These are phyloP conservation scores for Archaeoteleia sp. DNA, from an alignment of 2,888 invertebrate genomes.

Conservation along the genomic window DNA sequence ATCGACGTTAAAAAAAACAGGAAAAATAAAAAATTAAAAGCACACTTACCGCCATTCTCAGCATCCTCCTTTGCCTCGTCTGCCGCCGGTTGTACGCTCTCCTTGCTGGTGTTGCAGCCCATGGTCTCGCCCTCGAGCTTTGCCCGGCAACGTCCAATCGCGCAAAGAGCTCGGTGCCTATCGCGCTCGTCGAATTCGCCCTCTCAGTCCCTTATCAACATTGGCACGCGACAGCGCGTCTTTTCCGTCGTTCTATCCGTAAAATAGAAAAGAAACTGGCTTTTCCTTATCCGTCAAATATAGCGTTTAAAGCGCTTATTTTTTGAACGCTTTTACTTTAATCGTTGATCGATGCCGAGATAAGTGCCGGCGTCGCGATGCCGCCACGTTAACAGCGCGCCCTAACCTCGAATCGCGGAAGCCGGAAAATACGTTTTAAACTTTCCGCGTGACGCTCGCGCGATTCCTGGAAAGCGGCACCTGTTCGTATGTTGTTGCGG, in stretches of 20 bases:
- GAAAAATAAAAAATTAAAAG: conserved; percentile 8
- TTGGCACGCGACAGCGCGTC: conserved; percentile 18
- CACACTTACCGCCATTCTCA: conserved; percentile 70
- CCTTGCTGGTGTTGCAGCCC: conserved; percentile 80
- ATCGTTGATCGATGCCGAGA: no score
- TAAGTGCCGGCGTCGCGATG: conserved; percentile 3
- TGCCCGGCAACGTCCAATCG: conserved; percentile 28
- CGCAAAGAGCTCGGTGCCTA: conserved; percentile 19
- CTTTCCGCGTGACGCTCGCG: conserved; percentile 18
- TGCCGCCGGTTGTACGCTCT: conserved; percentile 73
- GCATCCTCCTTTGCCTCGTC: conserved; percentile 69
- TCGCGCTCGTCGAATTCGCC: not conserved
- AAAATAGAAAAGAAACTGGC: no score
- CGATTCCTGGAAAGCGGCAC: not conserved
- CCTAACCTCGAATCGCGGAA: not conserved
- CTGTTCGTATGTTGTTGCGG: no score
- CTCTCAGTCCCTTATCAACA: conserved; percentile 31
- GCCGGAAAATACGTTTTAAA: no score
- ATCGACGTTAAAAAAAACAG: not conserved
- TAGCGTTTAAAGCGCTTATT: no score
- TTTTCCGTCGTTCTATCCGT: no score
- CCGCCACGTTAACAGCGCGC: conserved; percentile 18
- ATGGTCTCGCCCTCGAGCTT: conserved; percentile 72
- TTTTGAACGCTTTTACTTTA: no score
- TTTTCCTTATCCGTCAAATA: no score